Evolutionary conservation across 2,888 invertebrate genomes (phyloP), one percentile per base, ranked within the genome.

Genomic region (Galerucella nymphaeae): DNA sequence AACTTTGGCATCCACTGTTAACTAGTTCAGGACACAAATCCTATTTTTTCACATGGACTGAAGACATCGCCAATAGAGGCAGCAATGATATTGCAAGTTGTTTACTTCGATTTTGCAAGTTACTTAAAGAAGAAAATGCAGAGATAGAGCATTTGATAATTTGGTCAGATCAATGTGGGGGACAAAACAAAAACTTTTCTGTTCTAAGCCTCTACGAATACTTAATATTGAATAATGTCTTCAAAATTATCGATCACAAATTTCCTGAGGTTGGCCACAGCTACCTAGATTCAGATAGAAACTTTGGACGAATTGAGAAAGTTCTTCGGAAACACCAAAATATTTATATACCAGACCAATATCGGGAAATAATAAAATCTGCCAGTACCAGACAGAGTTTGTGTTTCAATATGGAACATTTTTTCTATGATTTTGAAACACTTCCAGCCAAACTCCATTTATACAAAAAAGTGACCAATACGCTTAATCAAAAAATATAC

Each of bases 181-280:
- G 80, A 58, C 80, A 83, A 76, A 82, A 82, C 69, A 81, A 82
- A 74, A 82, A 68, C 71, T 78, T 78, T 63, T 75, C 78, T 69
- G 78, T 83, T 23, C 70, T 82, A 50, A 79, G 80, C 66, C 55
- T 77, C 20, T 77, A 80, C 63, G 77, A 80, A 55, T 75, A 74
- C 61, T 77, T 80, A 75, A 79, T 82, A 57, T 66, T 78, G 45
- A 83, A 80, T 75, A 77, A 78, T 42, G 72, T 78, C 62, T 82
- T 82, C 69, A 78, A 81, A 74, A 66, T 74, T 16, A 81, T 82
- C 20, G 81, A 82, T 59, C 81, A 83, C 75, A 83, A 83, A 77
- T 83, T 82, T 78, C 82, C 83, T 13, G 82, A 80, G 74, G 83
- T 83, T 38, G 83, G 82, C 16, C 81, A 82, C 76, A 80, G 78